A percentile compares a stretch with the other conserved stretches of the same genome.
These are phyloP conservation scores for Remorina albescens DNA, from an alignment of 2,797 vertebrate species.

Conservation along the genomic window DNA sequence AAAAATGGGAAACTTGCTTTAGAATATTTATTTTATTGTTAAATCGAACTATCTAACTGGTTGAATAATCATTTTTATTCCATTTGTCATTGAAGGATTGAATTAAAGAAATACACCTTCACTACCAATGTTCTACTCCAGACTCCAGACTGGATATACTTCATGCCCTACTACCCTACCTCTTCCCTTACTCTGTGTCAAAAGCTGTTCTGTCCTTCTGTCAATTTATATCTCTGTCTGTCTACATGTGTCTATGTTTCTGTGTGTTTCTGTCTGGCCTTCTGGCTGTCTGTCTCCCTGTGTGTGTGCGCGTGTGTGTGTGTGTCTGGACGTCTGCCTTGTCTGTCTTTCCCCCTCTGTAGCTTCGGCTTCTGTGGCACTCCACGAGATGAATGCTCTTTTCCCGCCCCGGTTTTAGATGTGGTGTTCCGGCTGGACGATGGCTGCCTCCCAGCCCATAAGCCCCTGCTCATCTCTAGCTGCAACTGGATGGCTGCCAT, in stretches of 20 bases:
- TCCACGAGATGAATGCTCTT: constrained; percentile 88
- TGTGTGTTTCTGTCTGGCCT: constrained; percentile 72
- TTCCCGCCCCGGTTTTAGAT: constrained; percentile 89
- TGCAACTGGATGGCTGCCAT: constrained; percentile 96
- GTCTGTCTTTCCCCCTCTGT: constrained; percentile 84
- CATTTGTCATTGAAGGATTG: constrained; percentile 1
- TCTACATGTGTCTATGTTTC: constrained; percentile 79
- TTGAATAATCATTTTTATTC: background rate
- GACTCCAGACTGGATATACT: constrained; percentile 34
- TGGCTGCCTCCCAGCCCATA: constrained; percentile 90
- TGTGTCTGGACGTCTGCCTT: constrained; percentile 73
- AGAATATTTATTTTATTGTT: constrained; percentile 9
- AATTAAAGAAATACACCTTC: constrained; percentile 7
- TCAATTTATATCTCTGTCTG: constrained; percentile 86
- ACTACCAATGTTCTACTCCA: constrained; percentile 23
- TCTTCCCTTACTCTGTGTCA: constrained; percentile 75
- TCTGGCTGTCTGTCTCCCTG: constrained; percentile 60
- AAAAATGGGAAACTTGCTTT: constrained; percentile 6
- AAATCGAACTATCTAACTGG: background rate
- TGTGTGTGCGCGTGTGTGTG: constrained; percentile 58
- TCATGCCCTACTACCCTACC: constrained; percentile 26
- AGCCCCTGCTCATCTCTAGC: constrained; percentile 92
- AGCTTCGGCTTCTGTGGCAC: constrained; percentile 88
- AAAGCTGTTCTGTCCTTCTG: constrained; percentile 77
- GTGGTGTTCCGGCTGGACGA: constrained; percentile 92